Conservation (phyloP, 2,113 vertebrate genomes). For the Percopsis transmontana region DNA sequence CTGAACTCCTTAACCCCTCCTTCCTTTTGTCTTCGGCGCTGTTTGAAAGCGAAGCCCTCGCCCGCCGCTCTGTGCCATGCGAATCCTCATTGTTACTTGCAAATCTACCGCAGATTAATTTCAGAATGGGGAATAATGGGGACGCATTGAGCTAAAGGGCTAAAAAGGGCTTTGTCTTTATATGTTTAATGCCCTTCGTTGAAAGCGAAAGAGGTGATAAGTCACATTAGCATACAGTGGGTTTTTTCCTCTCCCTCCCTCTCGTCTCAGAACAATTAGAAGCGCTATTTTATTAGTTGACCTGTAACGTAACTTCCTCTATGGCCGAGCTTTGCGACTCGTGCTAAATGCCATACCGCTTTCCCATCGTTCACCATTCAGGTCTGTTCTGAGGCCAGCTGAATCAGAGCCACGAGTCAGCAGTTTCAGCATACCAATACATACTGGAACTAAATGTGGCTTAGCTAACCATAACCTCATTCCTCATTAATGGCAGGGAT, state of each 20-base stretch:
- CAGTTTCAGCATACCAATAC: conserved; percentile 2
- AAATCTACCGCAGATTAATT: conserved; percentile 74
- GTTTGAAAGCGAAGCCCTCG: conserved; percentile 49
- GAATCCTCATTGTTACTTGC: conserved; percentile 70
- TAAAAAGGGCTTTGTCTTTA: conserved; percentile 67
- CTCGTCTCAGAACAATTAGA: conserved; percentile 65
- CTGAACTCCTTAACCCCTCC: conserved; percentile 35
- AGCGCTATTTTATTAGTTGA: conserved; percentile 61
- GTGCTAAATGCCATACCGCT: conserved; percentile 43
- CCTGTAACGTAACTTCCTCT: conserved; percentile 50
- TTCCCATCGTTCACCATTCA: conserved; percentile 23
- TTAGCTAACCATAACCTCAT: conserved; percentile 8
- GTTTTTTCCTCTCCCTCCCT: conserved; percentile 41
- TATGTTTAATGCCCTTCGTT: conserved; percentile 69
- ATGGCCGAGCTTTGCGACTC: conserved; percentile 45
- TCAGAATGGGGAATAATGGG: conserved; percentile 65
- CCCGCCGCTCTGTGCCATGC: conserved; percentile 31
- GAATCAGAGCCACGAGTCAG: conserved; percentile 1
- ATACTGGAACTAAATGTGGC: conserved; percentile 8
- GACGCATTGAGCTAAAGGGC: conserved; percentile 48
- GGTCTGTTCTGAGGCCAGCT: conserved; percentile 2
- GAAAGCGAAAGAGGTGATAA: conserved; percentile 67
- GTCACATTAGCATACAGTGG: conserved; percentile 71
- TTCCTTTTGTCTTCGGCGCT: conserved; percentile 8
- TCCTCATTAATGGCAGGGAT: too few species aligned